Conservation (phyloP, 1,140 invertebrate genomes). For the Dinothrombium tinctorium region DNA sequence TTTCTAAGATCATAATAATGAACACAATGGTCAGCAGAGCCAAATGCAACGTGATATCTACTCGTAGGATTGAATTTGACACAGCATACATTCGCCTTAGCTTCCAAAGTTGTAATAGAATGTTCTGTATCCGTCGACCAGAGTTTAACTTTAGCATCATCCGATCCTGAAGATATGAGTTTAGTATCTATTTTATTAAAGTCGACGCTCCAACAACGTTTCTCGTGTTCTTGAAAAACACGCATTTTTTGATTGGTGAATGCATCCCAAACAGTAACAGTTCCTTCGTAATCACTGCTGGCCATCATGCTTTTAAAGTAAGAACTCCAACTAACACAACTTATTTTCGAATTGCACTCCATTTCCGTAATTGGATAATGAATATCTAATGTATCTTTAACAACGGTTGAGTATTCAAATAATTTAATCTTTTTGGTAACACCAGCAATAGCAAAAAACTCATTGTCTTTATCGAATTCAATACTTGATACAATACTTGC, state of each 20-base stretch:
- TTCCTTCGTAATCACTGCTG: slow-evolving; percentile 87
- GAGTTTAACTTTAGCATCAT: slow-evolving; percentile 79
- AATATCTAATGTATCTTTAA: slow-evolving; percentile 56
- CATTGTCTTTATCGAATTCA: slow-evolving; percentile 89
- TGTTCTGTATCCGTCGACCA: slow-evolving; percentile 71
- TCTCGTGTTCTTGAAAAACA: slow-evolving; percentile 65
- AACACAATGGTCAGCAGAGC: slow-evolving; percentile 85
- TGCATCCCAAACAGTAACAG: slow-evolving; percentile 79
- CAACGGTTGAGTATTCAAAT: slow-evolving; percentile 62
- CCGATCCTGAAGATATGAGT: slow-evolving; percentile 73
- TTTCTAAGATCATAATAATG: slow-evolving; percentile 86
- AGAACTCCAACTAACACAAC: slow-evolving; percentile 78
- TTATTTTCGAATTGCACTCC: slow-evolving; percentile 80
- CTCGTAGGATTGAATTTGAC: slow-evolving; percentile 83
- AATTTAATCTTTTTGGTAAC: slow-evolving; percentile 80
- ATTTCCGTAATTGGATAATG: slow-evolving; percentile 83
- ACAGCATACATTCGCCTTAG: slow-evolving; percentile 84
- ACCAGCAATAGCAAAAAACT: slow-evolving; percentile 86
- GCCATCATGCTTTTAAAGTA: slow-evolving; percentile 72
- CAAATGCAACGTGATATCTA: slow-evolving; percentile 65
- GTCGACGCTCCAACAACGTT: slow-evolving; percentile 87
- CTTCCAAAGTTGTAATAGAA: slow-evolving; percentile 62
- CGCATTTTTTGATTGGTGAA: slow-evolving; percentile 40
- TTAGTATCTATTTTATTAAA: slow-evolving; percentile 79
- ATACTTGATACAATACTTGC: slow-evolving; percentile 85